Base-by-base conservation (phyloP, 2,113 vertebrate species). In the Marcusenius ussheri region DNA sequence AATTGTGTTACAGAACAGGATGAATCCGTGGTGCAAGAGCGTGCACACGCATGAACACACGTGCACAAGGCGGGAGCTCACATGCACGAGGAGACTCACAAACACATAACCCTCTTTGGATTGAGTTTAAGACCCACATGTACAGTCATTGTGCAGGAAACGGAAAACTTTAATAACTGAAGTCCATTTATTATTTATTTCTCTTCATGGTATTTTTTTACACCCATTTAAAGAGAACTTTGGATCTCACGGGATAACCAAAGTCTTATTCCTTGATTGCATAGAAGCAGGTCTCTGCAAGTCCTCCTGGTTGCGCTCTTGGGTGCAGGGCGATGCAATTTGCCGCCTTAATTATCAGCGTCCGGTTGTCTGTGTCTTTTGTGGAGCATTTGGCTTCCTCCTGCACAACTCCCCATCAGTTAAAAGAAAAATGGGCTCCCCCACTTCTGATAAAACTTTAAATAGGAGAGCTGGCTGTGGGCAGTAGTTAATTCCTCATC, bases 371-470 rank as follows among this genome's bases (percentile, higher is more conserved):
- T 17, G 74, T 35, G n/a, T 83, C 21, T 39, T 53, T 83, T 83
- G 49, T 31, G 21, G 21, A 2, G 19, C 39, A 4, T 39, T 46
- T 77, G 53, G 15, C 47, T 51, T 24, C 84, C 84, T 50, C 11
- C 62, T 47, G n/a, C 47, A 17, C 19, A 19, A 3, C 47, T 49
- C 46, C 11, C 39, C 50, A 85, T 85, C 83, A 47, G 51, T 84
- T 35, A 46, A 62, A 85, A 85, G 13, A 53, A 47, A 89, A 83
- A 83, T 53, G 49, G 47, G 49, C 66, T 89, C 74, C 31, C 8
- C 49, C 39, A 47, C 21, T 45, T 62, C 83, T 90, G 86, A 88
- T 90, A 51, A 83, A 88, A 90, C 87, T 85, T 88, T 53, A 90
- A 88, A 88, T 80, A 80, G 87, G 88, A 42, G 62, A 35, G n/a